Conservation (phyloP, 1,140 invertebrate genomes). For the Maniola jurtina region DNA sequence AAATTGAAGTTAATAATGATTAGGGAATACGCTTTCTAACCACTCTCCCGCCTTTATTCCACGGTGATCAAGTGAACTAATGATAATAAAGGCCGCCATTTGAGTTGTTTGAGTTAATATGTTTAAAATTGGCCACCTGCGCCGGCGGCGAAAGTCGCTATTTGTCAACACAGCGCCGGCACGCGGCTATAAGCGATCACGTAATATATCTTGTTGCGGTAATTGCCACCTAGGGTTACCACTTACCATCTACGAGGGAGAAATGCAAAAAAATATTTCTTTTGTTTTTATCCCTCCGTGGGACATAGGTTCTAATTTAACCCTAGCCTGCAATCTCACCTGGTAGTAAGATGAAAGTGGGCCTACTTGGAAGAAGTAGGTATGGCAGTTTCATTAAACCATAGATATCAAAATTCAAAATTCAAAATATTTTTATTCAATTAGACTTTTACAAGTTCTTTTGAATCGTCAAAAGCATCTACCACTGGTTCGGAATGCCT, state of each 20-base stretch:
- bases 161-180: constrained; percentile 49
- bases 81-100: constrained; percentile 5
- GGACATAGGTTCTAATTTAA: no score
- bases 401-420: no score
- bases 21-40: constrained; percentile 5
- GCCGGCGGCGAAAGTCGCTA: constrained; percentile 53
- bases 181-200: constrained; percentile 24
- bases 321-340: no score
- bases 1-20: neutral
- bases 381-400: no score
- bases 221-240: constrained; percentile 11
- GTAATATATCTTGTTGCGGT: constrained; percentile 21
- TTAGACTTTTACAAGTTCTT: no score
- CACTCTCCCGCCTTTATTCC: neutral
- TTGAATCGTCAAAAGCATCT: no score
- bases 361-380: no score
- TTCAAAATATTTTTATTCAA: no score
- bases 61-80: constrained; percentile 3
- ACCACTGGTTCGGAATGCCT: no score
- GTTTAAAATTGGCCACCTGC: constrained; percentile 40
- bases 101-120: constrained; percentile 2
- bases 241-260: neutral
- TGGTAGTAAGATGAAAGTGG: no score
- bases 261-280: neutral
- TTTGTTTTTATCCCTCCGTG: no score